Conservation (phyloP, 2,797 vertebrate species). For the Urophycis tenuis region DNA sequence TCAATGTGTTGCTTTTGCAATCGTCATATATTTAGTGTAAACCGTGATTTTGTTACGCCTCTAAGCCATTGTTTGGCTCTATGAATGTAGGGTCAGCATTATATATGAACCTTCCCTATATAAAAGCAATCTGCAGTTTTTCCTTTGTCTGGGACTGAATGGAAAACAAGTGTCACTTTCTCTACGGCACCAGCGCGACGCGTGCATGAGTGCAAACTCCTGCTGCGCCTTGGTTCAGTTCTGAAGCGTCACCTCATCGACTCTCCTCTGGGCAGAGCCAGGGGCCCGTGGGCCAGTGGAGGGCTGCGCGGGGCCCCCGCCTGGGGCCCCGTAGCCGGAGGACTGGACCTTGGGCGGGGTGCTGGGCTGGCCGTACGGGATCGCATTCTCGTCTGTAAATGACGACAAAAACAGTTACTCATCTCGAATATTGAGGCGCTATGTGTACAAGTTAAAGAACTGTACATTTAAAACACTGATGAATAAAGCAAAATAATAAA, state of each 20-base stretch:
- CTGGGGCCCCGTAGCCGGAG: slow-evolving; percentile 76
- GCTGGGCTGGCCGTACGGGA: slow-evolving; percentile 70
- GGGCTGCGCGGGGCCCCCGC: slow-evolving; percentile 71
- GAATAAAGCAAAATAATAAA: not conserved
- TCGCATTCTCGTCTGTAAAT: slow-evolving; percentile 73
- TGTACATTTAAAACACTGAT: not conserved
- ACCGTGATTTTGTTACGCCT: not conserved
- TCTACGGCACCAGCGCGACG: not conserved
- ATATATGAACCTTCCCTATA: not conserved
- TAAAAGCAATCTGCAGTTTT: not conserved
- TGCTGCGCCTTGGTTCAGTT: slow-evolving; percentile 56
- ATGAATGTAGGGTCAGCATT: not conserved
- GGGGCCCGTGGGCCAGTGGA: slow-evolving; percentile 66
- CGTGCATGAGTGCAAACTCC: slow-evolving; percentile 54
- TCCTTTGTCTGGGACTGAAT: not conserved
- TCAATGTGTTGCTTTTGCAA: not conserved
- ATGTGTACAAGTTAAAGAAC: slow-evolving; percentile 46
- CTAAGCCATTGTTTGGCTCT: not conserved
- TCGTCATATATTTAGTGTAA: not conserved
- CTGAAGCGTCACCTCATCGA: not conserved
- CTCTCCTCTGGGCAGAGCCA: slow-evolving; percentile 5
- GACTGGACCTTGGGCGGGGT: slow-evolving; percentile 71
- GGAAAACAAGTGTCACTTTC: not conserved
- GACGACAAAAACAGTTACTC: slow-evolving; percentile 41
- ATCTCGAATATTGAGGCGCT: slow-evolving; percentile 24